A percentile compares a stretch with the other conserved stretches of the same genome.
Evolutionary conservation across 2,113 vertebrate genomes (phyloP).

Genomic region (Corythaeola cristata): DNA sequence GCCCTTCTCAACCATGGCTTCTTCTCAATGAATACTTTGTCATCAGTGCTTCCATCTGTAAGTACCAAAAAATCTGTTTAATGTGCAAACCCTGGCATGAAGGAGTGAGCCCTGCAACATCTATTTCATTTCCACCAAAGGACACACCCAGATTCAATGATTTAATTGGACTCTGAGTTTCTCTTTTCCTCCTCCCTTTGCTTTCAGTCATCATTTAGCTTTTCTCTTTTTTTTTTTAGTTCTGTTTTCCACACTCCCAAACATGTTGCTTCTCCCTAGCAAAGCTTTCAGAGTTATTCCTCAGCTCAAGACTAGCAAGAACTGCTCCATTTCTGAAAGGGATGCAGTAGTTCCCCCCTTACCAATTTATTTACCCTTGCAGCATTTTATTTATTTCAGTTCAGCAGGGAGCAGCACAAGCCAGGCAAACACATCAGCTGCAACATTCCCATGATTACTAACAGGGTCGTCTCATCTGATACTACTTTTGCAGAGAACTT

Average conservation of each 20-base stretch:
- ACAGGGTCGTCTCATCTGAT: neutral
- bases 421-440: neutral
- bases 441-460: neutral
- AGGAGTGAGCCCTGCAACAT: neutral
- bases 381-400: neutral
- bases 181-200: neutral
- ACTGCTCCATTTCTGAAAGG: neutral
- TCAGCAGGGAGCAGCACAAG: neutral
- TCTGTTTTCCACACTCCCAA: slow-evolving; percentile 1
- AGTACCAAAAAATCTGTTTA: neutral
- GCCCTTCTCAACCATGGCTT: neutral
- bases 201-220: slow-evolving; percentile 21
- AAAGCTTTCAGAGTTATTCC: neutral
- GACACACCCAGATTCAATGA: neutral
- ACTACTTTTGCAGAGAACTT: slow-evolving; percentile 16
- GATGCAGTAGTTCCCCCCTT: neutral
- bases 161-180: slow-evolving; percentile 17
- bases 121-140: slow-evolving; percentile 1
- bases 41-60: slow-evolving; percentile 4
- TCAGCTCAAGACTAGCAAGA: neutral
- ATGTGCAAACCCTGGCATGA: neutral
- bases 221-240: neutral
- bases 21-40: neutral
- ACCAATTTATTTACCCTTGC: neutral
- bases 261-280: neutral